A percentile compares a stretch with the other conserved stretches of the same genome.
These are phyloP conservation scores for Lateolabrax maculatus DNA, from an alignment of 2,797 vertebrate genomes.

Conservation along the genomic window DNA sequence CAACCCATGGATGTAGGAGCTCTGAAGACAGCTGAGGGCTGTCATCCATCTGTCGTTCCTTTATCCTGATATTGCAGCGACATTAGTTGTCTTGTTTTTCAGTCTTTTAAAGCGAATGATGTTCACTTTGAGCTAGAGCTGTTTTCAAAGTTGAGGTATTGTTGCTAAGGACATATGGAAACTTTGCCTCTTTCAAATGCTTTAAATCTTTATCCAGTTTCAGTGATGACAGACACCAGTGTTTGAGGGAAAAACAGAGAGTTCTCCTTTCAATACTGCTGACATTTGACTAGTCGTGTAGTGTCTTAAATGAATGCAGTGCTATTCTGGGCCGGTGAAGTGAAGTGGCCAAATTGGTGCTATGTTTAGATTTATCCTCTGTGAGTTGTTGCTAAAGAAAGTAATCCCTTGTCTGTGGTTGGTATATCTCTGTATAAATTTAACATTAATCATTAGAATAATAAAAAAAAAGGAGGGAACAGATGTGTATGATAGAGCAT, in stretches of 20 bases:
- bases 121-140: conserved; percentile 29
- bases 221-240: conserved; percentile 12
- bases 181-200: conserved; percentile 23
- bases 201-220: conserved; percentile 21
- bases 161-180: conserved; percentile 25
- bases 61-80: conserved; percentile 39
- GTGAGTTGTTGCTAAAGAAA: conserved; percentile 3
- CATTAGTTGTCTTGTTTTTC: conserved; percentile 40
- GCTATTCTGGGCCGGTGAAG: neutral
- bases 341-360: conserved; percentile 1
- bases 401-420: neutral
- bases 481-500: neutral
- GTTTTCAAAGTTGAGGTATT: conserved; percentile 26
- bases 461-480: neutral
- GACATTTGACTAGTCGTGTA: conserved; percentile 7
- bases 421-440: neutral
- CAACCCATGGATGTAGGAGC: conserved; percentile 43
- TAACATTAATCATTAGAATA: neutral
- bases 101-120: conserved; percentile 33
- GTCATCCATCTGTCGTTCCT: conserved; percentile 57
- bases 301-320: conserved; percentile 5
- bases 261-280: conserved; percentile 12
- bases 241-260: conserved; percentile 18
- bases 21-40: conserved; percentile 49
- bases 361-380: neutral